A percentile compares a stretch with the other conserved stretches of the same genome.
Conservation (phyloP, 2,888 invertebrate species). For the Clunio marinus region DNA sequence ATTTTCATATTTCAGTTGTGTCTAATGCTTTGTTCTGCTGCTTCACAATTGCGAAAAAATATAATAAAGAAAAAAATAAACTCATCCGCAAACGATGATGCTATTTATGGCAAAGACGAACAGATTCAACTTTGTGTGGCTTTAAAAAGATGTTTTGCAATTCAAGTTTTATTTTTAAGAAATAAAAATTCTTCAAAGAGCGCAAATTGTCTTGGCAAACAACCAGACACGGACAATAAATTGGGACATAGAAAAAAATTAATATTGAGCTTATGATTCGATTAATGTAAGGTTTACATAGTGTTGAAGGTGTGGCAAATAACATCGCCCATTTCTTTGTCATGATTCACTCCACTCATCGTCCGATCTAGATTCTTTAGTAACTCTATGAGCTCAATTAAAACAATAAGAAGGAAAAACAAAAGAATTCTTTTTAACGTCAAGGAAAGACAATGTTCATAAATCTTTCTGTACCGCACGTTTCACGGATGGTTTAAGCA, state of each 20-base stretch:
- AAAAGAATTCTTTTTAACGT: constrained; percentile 16
- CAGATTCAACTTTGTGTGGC: background rate
- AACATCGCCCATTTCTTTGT: background rate
- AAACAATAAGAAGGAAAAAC: background rate
- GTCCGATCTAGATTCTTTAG: background rate
- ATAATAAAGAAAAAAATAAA: too few relatives aligned
- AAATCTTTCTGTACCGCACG: constrained; percentile 5
- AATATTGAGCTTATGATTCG: background rate
- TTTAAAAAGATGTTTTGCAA: background rate
- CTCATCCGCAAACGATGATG: constrained; percentile 16
- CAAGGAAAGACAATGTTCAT: too few relatives aligned
- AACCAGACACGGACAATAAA: background rate
- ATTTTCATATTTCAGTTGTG: background rate
- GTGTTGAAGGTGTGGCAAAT: background rate
- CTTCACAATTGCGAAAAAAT: constrained; percentile 3
- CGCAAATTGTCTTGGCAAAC: background rate
- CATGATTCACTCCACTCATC: background rate
- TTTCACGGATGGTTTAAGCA: background rate
- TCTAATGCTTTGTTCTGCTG: background rate
- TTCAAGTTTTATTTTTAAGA: too few relatives aligned
- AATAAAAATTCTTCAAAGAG: background rate
- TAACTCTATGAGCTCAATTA: constrained; percentile 2
- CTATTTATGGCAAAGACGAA: constrained; percentile 1
- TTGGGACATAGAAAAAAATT: background rate
- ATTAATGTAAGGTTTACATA: background rate